Base-by-base conservation (phyloP, 1,140 invertebrate species). In the Drosophila nigromelanica region DNA sequence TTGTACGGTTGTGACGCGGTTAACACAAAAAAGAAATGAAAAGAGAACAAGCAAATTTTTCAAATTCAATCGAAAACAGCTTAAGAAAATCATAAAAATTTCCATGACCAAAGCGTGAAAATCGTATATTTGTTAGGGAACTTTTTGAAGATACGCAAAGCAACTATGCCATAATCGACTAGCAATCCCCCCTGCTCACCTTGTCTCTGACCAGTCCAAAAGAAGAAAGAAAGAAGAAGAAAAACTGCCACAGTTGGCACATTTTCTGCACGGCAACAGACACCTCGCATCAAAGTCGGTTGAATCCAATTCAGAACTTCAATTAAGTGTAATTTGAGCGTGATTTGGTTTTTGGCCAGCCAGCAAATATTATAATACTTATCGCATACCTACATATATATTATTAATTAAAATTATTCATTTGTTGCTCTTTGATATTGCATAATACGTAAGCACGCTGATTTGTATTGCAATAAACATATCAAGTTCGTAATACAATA, bases 321-420 rank as follows among this genome's bases (percentile, higher is more conserved):
- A 73, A 67, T 73, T 68, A 69, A 45, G 0, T 69, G 70, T 61
- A 73, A 73, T 50, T 55, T 58, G 64, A 73, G 64, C 7, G 40
- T 54, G 37, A 68, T 68, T 68, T 61, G 48, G 40, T 61, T 68
- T 54, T 66, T 43, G 30, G 47, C 30, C 40, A 56, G 15, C 50
- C n/a, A 12, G 48, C 69, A 18, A 33, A 45, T 18, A 10, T 35
- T 30, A 51, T 10, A 21, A 4, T 30, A 24, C n/a, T n/a, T 27
- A 6, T 42, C 18, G 30, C 4, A 43, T 50, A 33, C 2, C 7
- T 18, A 43, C 7, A 21, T 10, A 18, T 33, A 33, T 27, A 43
- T 35, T 35, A 51, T 39, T 62, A 70, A 47, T 70, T 12, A 42
- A 21, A 42, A 33, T 62, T 14, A 14, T 37, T 21, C 12, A 39